These are phyloP conservation scores for Eupithecia exiguata DNA, from an alignment of 2,888 invertebrate species.

Conservation along the genomic window DNA sequence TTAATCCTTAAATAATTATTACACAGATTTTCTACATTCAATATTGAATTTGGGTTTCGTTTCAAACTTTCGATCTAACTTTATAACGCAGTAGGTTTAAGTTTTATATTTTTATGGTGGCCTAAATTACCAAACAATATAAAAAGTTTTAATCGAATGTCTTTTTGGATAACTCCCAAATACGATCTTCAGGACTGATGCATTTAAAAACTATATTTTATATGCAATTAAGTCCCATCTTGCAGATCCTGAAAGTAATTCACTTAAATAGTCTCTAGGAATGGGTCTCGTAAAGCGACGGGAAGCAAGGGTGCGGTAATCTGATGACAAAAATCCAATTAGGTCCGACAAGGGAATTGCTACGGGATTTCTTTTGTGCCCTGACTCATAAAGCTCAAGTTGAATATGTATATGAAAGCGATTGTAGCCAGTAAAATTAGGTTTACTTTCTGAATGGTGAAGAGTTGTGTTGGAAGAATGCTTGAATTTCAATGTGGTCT, in stretches of 20 bases:
- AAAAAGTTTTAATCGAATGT: background rate
- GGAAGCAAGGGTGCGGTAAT: constrained; percentile 43
- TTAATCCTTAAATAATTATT: background rate
- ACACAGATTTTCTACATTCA: background rate
- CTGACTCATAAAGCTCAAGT: constrained; percentile 13
- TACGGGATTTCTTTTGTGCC: constrained; percentile 34
- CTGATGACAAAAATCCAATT: constrained; percentile 49
- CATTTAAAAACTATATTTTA: constrained; percentile 14
- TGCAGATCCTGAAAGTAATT: constrained; percentile 45
- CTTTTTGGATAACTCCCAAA: background rate
- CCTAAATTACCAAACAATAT: background rate
- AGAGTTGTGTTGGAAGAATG: background rate
- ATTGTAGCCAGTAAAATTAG: constrained; percentile 2
- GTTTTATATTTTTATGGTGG: background rate
- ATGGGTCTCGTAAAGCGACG: constrained; percentile 39
- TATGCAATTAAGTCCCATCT: constrained; percentile 44
- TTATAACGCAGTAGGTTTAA: background rate
- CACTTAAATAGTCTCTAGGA: constrained; percentile 39
- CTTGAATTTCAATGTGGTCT: constrained; percentile 1
- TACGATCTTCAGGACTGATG: background rate
- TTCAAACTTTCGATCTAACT: background rate
- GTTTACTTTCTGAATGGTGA: background rate
- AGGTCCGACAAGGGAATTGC: constrained; percentile 39
- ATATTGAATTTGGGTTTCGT: background rate
- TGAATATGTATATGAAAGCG: constrained; percentile 8